Conservation (phyloP, 2,113 vertebrate genomes). For the Coryphaenoides rupestris region DNA sequence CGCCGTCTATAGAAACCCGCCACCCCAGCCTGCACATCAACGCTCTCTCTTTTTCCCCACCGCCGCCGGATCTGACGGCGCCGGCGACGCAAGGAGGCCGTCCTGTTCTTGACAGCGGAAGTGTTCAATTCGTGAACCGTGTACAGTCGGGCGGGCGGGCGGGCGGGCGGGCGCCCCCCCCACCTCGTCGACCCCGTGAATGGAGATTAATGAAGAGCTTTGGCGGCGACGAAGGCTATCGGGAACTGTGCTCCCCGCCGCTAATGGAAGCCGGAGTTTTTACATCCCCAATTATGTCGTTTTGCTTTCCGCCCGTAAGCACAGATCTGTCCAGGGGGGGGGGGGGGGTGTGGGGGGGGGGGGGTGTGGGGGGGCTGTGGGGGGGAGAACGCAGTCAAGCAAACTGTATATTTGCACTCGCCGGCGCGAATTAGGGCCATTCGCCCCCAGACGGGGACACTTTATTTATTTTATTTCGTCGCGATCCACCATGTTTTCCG, state of each 20-base stretch:
- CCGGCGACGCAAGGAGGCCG: slow-evolving; percentile 18
- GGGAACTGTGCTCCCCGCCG: slow-evolving; percentile 44
- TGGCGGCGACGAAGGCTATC: slow-evolving; percentile 63
- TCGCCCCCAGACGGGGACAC: too few relatives aligned
- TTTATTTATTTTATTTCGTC: too few relatives aligned
- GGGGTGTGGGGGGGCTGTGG: slow-evolving; percentile 21
- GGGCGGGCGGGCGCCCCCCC: too few relatives aligned
- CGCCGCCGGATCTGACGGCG: too few relatives aligned
- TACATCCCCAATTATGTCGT: slow-evolving; percentile 62
- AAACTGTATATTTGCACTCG: neutral
- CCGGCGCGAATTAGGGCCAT: neutral
- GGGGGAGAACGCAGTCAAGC: slow-evolving; percentile 32
- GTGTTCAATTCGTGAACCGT: slow-evolving; percentile 62
- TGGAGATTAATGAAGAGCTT: slow-evolving; percentile 72
- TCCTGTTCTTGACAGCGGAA: slow-evolving; percentile 35
- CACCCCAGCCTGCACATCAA: too few relatives aligned
- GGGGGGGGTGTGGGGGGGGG: slow-evolving; percentile 18
- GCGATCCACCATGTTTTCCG: too few relatives aligned
- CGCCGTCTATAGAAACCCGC: too few relatives aligned
- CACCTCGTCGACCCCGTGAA: slow-evolving; percentile 62
- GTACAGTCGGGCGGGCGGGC: too few relatives aligned
- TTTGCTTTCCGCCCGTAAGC: slow-evolving; percentile 52
- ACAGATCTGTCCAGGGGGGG: slow-evolving; percentile 31
- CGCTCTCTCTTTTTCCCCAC: too few relatives aligned
- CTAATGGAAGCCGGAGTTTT: slow-evolving; percentile 60